Percentiles rank a stretch among this genome's conserved stretches.
Conservation (phyloP, 1,140 invertebrate genomes). For the Homalodisca vitripennis region DNA sequence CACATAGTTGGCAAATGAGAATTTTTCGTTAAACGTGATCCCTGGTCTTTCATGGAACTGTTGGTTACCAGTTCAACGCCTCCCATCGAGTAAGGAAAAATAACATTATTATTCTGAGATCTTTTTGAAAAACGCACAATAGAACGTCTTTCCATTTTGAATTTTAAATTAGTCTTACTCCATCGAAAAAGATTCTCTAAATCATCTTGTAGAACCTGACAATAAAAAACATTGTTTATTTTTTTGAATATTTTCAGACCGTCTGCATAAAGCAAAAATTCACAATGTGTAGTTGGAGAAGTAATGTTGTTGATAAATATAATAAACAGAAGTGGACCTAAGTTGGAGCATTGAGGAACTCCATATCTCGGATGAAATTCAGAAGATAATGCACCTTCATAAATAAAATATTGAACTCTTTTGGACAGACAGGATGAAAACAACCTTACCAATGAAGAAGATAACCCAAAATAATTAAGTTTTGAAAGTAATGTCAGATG, state of each 20-base stretch:
- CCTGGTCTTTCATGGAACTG: neutral
- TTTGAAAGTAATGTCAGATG: neutral
- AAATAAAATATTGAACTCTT: neutral
- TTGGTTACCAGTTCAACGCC: neutral
- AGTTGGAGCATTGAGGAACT: neutral
- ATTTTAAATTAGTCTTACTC: neutral
- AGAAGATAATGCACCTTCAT: neutral
- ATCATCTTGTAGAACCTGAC: neutral
- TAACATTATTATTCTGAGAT: neutral
- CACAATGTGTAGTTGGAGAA: neutral
- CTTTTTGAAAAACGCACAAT: neutral
- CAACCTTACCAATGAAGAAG: neutral
- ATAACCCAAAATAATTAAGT: neutral
- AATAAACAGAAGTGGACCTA: neutral
- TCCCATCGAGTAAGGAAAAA: neutral
- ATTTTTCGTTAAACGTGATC: neutral
- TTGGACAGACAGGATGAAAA: neutral
- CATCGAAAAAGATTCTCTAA: neutral
- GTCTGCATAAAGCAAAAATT: neutral
- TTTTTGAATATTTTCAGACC: neutral
- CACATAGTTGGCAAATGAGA: neutral
- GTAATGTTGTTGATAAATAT: neutral
- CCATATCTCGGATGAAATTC: neutral
- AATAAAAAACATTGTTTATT: neutral
- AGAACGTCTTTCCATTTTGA: neutral